Percentiles rank a stretch among this genome's conserved stretches.
These are phyloP conservation scores for Morpho deidamia DNA, from an alignment of 2,888 invertebrate species.

Conservation along the genomic window DNA sequence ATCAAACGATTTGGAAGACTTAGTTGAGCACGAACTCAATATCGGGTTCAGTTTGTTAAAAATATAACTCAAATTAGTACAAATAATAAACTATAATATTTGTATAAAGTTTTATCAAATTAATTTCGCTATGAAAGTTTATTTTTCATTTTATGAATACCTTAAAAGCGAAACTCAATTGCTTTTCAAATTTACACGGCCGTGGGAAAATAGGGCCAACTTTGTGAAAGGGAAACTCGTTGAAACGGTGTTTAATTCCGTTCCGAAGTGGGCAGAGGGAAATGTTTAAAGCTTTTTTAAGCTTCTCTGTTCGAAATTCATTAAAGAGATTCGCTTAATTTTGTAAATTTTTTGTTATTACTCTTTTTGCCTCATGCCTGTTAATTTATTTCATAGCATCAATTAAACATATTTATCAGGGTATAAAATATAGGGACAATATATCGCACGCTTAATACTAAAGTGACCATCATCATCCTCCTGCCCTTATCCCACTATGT, in stretches of 20 bases:
- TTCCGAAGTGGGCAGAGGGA: constrained; percentile 15
- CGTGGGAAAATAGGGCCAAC: constrained; percentile 9
- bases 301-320: constrained; percentile 4
- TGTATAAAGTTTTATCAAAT: too few relatives aligned
- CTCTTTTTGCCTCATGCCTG: too few relatives aligned
- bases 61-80: too few relatives aligned
- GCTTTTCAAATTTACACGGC: constrained; percentile 15
- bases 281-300: constrained; percentile 13
- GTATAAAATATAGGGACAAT: too few relatives aligned
- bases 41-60: too few relatives aligned
- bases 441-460: too few relatives aligned
- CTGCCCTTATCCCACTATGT: too few relatives aligned
- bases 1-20: not conserved
- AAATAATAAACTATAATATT: too few relatives aligned
- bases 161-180: constrained; percentile 14
- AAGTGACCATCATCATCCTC: too few relatives aligned
- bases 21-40: too few relatives aligned
- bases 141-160: not conserved
- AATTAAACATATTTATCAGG: too few relatives aligned
- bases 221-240: constrained; percentile 5
- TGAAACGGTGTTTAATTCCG: constrained; percentile 10
- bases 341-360: constrained; percentile 3
- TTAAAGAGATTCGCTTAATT: constrained; percentile 9
- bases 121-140: not conserved
- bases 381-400: too few relatives aligned